phyloP scores from a whole-genome alignment of 2,113 vertebrate species.

The Oncorhynchus kisutch region DNA sequence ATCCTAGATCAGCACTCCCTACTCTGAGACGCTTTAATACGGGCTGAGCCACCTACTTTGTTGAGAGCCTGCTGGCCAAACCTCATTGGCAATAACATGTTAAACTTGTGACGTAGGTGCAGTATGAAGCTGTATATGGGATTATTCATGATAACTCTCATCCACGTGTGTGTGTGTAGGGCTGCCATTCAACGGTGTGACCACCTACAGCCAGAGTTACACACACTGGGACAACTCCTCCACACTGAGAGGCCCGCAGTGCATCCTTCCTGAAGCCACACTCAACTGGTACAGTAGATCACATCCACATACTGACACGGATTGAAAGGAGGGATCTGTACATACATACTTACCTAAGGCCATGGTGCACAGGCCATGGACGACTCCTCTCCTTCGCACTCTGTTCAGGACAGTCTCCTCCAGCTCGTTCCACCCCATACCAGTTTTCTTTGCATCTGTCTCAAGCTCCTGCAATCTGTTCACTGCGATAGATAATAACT shows the following conservation, averaged over 20 bases:
- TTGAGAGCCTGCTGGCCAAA: no score
- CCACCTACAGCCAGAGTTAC: neutral
- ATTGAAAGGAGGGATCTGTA: no score
- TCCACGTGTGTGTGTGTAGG: neutral
- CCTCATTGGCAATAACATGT: no score
- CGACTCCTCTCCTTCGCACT: no score
- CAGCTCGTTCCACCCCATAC: no score
- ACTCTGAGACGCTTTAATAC: neutral
- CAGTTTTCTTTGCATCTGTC: no score
- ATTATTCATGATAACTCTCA: neutral
- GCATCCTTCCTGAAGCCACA: neutral
- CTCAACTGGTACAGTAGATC: neutral
- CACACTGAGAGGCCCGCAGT: neutral
- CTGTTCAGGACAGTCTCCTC: no score
- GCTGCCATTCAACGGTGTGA: neutral
- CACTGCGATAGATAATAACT: no score
- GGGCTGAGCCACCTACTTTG: no score
- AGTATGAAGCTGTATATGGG: neutral
- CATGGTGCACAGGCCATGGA: no score
- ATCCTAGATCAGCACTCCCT: neutral
- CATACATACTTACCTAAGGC: no score
- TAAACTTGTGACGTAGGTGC: neutral
- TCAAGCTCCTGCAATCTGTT: no score
- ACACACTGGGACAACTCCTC: neutral
- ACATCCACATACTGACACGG: neutral